phyloP scores from a whole-genome alignment of 2,113 vertebrate genomes.

The Crotalus tigris region DNA sequence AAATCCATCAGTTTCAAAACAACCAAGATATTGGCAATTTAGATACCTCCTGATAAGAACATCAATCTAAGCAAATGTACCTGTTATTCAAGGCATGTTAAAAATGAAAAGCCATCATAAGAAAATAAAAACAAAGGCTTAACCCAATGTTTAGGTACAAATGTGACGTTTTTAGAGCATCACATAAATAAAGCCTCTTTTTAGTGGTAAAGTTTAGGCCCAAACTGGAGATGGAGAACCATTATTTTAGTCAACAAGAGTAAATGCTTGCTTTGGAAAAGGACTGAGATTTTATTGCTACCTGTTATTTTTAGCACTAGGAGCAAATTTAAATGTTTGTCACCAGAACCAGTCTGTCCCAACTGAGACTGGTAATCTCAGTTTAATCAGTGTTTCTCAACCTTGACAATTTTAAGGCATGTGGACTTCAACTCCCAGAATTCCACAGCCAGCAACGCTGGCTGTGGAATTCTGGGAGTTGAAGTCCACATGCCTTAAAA shows the following conservation, averaged over 20 bases:
- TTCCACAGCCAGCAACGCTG: too few species aligned
- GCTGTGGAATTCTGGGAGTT: too few species aligned
- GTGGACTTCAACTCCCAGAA: too few species aligned
- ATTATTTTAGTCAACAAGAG: slow-evolving; percentile 43
- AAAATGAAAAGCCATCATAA: not conserved
- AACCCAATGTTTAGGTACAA: not conserved
- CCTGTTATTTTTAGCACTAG: slow-evolving; percentile 61
- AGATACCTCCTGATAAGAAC: not conserved
- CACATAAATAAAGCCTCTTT: not conserved
- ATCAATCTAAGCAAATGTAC: not conserved
- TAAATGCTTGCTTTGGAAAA: slow-evolving; percentile 32
- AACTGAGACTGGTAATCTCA: slow-evolving; percentile 30
- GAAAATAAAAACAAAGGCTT: not conserved
- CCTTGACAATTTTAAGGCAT: too few species aligned
- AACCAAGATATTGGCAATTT: not conserved
- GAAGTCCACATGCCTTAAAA: too few species aligned
- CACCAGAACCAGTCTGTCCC: slow-evolving; percentile 49
- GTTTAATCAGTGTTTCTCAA: not conserved
- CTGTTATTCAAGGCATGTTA: not conserved
- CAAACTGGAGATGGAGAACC: slow-evolving; percentile 45
- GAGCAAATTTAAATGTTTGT: slow-evolving; percentile 58
- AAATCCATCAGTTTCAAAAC: not conserved
- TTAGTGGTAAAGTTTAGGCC: slow-evolving; percentile 20
- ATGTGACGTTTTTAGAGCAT: not conserved
- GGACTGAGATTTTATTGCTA: slow-evolving; percentile 59